Percentiles rank a stretch among this genome's conserved stretches.
Evolutionary conservation across 2,888 invertebrate species (phyloP).

Genomic region (Athalia rosae): DNA sequence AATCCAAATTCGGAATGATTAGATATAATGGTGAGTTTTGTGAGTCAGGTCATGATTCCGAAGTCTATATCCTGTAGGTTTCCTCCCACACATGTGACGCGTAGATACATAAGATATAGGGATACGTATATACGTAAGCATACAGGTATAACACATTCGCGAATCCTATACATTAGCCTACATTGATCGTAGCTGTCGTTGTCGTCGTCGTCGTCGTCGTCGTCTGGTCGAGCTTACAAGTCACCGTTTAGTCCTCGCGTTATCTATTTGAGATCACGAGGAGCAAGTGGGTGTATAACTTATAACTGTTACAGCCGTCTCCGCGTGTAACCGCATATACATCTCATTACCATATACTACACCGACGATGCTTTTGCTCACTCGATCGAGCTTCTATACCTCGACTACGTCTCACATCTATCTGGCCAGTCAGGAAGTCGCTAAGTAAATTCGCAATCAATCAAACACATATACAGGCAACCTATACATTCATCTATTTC

Average conservation of each 20-base stretch:
- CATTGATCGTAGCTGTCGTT: background rate
- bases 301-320: conserved; percentile 1
- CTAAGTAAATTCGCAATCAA: conserved; percentile 20
- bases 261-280: conserved; percentile 21
- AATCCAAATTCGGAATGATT: too few species aligned
- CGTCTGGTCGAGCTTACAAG: conserved; percentile 3
- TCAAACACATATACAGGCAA: background rate
- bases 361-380: conserved; percentile 9
- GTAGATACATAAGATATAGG: too few species aligned
- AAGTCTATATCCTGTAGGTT: too few species aligned
- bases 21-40: too few species aligned
- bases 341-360: conserved; percentile 41
- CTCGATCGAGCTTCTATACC: too few species aligned
- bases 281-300: conserved; percentile 2
- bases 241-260: conserved; percentile 33
- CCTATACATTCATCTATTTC: too few species aligned
- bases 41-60: too few species aligned
- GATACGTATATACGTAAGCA: background rate
- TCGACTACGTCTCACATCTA: background rate
- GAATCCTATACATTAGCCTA: conserved; percentile 25
- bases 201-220: too few species aligned
- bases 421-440: conserved; percentile 34
- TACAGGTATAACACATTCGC: background rate
- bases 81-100: too few species aligned
- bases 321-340: conserved; percentile 23